A percentile compares a stretch with the other conserved stretches of the same genome.
Evolutionary conservation across 2,113 vertebrate genomes (phyloP).

Genomic region (Burhinus bistriatus): DNA sequence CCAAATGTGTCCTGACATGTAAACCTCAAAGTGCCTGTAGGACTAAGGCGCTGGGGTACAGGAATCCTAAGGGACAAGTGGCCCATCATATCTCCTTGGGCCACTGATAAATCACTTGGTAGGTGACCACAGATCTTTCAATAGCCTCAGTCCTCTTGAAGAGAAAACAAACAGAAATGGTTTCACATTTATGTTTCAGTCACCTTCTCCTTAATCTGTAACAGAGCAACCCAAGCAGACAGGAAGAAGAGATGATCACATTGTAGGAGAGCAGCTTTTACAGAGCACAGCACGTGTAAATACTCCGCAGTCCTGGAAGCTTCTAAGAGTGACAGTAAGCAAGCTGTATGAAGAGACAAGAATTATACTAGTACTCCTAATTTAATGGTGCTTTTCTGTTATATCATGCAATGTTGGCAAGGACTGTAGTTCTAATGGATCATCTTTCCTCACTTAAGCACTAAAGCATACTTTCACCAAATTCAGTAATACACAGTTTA

Average conservation of each 20-base stretch:
- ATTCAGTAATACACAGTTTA: not conserved
- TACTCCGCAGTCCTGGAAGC: not conserved
- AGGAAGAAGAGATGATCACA: not conserved
- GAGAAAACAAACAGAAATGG: not conserved
- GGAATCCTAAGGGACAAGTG: not conserved
- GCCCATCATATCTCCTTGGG: not conserved
- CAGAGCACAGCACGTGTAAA: not conserved
- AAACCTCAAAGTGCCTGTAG: not conserved
- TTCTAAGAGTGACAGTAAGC: not conserved
- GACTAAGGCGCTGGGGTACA: not conserved
- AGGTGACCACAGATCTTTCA: not conserved
- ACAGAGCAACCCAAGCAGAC: not conserved
- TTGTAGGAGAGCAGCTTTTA: not conserved
- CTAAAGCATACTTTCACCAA: not conserved
- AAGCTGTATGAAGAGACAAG: not conserved
- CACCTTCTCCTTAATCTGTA: not conserved
- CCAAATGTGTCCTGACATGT: not conserved
- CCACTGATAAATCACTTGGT: not conserved
- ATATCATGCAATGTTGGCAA: not conserved
- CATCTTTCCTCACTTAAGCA: not conserved
- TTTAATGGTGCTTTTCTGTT: not conserved
- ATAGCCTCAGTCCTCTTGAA: not conserved
- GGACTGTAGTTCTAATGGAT: not conserved
- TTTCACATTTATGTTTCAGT: not conserved
- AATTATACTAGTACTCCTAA: not conserved